These are phyloP conservation scores for Papilio aristodemus DNA, from an alignment of 1,140 invertebrate genomes.

Conservation along the genomic window DNA sequence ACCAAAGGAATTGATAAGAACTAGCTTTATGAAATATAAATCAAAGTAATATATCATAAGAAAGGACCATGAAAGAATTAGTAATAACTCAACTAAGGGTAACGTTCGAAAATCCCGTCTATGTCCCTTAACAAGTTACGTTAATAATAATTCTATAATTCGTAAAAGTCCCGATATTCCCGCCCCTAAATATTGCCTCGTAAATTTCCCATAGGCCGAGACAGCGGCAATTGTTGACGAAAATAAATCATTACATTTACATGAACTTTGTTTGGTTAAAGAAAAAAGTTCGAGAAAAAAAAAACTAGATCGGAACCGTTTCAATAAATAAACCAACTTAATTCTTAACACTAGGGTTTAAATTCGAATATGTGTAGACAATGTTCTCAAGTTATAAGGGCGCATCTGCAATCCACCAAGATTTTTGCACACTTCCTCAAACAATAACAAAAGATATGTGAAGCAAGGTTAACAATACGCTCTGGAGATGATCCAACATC, in stretches of 20 bases:
- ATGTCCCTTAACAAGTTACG: not conserved
- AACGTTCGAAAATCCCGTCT: not conserved
- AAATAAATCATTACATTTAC: slow-evolving; percentile 74
- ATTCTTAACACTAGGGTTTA: not conserved
- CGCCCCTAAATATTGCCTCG: slow-evolving; percentile 61
- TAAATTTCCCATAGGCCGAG: slow-evolving; percentile 72
- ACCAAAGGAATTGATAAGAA: not conserved
- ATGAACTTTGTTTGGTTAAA: slow-evolving; percentile 45
- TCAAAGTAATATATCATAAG: not conserved
- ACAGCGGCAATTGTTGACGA: slow-evolving; percentile 63
- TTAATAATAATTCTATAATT: slow-evolving; percentile 45
- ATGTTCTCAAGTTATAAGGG: slow-evolving; percentile 30
- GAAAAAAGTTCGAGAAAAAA: slow-evolving; percentile 47
- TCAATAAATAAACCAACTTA: slow-evolving; percentile 15
- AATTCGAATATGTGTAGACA: not conserved
- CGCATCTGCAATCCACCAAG: slow-evolving; percentile 47
- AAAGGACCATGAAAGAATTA: slow-evolving; percentile 1
- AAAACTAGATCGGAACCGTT: slow-evolving; percentile 62
- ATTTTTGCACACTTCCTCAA: slow-evolving; percentile 72
- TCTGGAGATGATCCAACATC: slow-evolving; percentile 46
- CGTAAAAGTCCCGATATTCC: slow-evolving; percentile 45
- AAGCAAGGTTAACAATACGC: slow-evolving; percentile 50
- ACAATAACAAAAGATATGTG: slow-evolving; percentile 53
- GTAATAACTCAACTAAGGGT: slow-evolving; percentile 14
- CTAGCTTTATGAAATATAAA: slow-evolving; percentile 2